A percentile compares a stretch with the other conserved stretches of the same genome.
Evolutionary conservation across 2,888 invertebrate genomes (phyloP).

Genomic region (Drosophila multiciliata): DNA sequence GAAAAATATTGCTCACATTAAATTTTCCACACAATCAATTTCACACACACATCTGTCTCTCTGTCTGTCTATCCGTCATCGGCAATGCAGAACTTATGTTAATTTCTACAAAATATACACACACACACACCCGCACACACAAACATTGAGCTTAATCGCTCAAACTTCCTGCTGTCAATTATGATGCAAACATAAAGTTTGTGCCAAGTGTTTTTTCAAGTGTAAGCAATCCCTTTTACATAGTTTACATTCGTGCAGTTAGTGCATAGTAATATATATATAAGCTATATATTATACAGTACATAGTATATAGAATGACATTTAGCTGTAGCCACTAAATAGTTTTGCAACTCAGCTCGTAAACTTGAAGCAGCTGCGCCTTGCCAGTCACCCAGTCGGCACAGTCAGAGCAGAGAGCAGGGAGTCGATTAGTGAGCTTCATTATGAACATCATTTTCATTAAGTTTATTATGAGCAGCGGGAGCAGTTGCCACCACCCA

Average conservation of each 20-base stretch:
- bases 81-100: conserved; percentile 46
- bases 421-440: conserved; percentile 77
- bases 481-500: background rate
- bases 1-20: conserved; percentile 61
- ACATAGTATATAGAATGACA: background rate
- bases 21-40: conserved; percentile 78
- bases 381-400: background rate
- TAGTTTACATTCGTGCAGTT: background rate
- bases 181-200: conserved; percentile 29
- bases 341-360: conserved; percentile 37
- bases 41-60: conserved; percentile 37
- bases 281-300: background rate
- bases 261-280: background rate
- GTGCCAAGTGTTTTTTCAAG: conserved; percentile 41
- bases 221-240: conserved; percentile 34
- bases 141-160: conserved; percentile 51
- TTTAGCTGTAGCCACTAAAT: conserved; percentile 25
- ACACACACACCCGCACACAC: conserved; percentile 1
- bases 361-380: conserved; percentile 47
- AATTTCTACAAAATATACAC: conserved; percentile 53
- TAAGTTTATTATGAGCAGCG: conserved; percentile 66
- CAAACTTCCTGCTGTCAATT: conserved; percentile 58
- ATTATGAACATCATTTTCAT: conserved; percentile 78
- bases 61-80: background rate
- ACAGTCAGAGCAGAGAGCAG: conserved; percentile 2